phyloP scores from a whole-genome alignment of 2,888 invertebrate species.

The Theretra japonica region DNA sequence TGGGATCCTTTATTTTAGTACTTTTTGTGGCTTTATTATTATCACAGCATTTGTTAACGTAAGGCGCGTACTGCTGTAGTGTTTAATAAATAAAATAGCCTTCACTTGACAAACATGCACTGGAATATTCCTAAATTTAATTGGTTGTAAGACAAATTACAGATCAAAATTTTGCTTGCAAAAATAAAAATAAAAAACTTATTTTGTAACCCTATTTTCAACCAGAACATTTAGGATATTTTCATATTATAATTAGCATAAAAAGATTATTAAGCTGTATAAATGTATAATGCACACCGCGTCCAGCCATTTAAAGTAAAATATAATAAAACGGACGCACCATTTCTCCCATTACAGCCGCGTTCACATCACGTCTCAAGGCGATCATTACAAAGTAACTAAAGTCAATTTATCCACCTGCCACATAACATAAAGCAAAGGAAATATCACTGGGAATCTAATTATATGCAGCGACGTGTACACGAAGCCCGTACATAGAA shows the following conservation, averaged over 20 bases:
- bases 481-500: constrained; percentile 12
- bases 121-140: too few relatives aligned
- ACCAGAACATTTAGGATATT: too few relatives aligned
- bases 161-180: too few relatives aligned
- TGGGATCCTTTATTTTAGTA: constrained; percentile 9
- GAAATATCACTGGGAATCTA: constrained; percentile 21
- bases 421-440: constrained; percentile 20
- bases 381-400: neutral
- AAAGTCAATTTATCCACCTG: neutral
- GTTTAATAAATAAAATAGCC: too few relatives aligned
- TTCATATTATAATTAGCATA: too few relatives aligned
- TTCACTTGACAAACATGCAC: too few relatives aligned
- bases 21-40: neutral
- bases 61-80: neutral
- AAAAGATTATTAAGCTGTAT: too few relatives aligned
- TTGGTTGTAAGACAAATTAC: too few relatives aligned
- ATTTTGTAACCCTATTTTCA: too few relatives aligned
- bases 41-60: neutral
- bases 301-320: neutral
- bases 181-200: too few relatives aligned
- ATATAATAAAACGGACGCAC: neutral
- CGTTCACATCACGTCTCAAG: neutral
- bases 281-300: too few relatives aligned
- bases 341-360: neutral
- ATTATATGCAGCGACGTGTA: constrained; percentile 22